These are phyloP conservation scores for Lamprotornis superbus DNA, from an alignment of 2,113 vertebrate genomes.

Conservation along the genomic window DNA sequence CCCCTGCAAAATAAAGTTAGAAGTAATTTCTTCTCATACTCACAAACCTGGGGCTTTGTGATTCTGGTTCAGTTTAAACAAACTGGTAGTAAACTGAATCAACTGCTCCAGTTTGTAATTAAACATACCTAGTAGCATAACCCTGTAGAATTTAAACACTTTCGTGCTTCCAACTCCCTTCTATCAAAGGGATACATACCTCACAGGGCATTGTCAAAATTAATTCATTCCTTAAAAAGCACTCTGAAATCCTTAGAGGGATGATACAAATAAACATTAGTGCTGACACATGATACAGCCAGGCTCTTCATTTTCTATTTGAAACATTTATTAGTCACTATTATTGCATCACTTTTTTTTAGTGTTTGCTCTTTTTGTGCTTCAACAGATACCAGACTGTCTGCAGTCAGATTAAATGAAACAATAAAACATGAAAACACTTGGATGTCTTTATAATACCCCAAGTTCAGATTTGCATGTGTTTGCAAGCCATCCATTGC, in stretches of 20 bases:
- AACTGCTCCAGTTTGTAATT: neutral
- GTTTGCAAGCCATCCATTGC: neutral
- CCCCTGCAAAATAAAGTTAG: neutral
- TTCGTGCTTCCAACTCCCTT: neutral
- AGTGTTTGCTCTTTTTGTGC: neutral
- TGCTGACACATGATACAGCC: constrained; percentile 2
- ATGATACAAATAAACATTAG: constrained; percentile 35
- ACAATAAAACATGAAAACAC: neutral
- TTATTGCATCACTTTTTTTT: neutral
- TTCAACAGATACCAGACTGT: neutral
- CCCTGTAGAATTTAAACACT: constrained; percentile 14
- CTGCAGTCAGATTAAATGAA: neutral
- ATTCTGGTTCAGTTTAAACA: neutral
- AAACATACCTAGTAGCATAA: neutral
- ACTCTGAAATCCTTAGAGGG: constrained; percentile 37
- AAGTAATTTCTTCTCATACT: neutral
- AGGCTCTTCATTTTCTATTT: constrained; percentile 12
- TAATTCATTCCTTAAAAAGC: constrained; percentile 54
- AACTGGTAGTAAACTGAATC: neutral
- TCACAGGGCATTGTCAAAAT: constrained; percentile 52
- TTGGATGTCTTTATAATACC: neutral
- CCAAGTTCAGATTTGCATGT: neutral
- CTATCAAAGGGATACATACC: neutral
- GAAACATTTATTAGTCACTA: constrained; percentile 25
- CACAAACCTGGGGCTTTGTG: neutral